Base-by-base conservation (phyloP, 2,797 vertebrate species). In the Alosa sapidissima region DNA sequence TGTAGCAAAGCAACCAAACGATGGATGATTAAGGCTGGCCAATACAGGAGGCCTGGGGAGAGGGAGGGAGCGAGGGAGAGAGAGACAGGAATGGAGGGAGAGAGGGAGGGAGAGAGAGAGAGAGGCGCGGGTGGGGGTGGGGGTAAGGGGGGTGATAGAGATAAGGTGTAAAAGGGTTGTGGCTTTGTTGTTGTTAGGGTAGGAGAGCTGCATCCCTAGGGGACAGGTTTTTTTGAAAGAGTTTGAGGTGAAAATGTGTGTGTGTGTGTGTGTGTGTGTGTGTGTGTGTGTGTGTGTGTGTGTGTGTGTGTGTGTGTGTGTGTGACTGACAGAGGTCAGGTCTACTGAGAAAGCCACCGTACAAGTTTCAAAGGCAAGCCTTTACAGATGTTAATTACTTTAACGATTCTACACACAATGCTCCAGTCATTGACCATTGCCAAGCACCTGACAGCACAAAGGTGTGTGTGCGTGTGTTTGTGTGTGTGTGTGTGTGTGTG, bases 301-400 rank as follows among this genome's bases (percentile, higher is more conserved):
- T 45, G 49, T 48, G 60, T 19, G 24, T 10, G 21, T 21, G 3
- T 60, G 55, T 7, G 47, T 87, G 81, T 82, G 21, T 51, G 84
- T 62, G 83, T 84, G 0, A 41, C 75, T 84, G 51, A 84, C n/a
- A 47, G 83, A 82, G 28, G 28, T 10, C 24, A 36, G 65, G 28
- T 72, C 14, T 14, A 72, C 65, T 14, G 28, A 72, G 81, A 84
- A 84, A 81, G 83, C 65, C 86, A 24, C 81, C 82, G 86, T 84
- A 82, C 88, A 91, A 88, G 88, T 88, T 90, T 88, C 88, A 89
- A 48, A 84, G 90, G 90, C 88, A 58, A 75, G 86, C 58, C 60
- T 82, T 86, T 87, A 90, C 86, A 87, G 88, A 91, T 89, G 91
- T 90, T 93, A 91, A 94, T 92, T 91, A 94, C 89, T 83, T 83